A percentile compares a stretch with the other conserved stretches of the same genome.
phyloP scores from a whole-genome alignment of 2,797 vertebrate species.

The Percopsis omiscomaycus region DNA sequence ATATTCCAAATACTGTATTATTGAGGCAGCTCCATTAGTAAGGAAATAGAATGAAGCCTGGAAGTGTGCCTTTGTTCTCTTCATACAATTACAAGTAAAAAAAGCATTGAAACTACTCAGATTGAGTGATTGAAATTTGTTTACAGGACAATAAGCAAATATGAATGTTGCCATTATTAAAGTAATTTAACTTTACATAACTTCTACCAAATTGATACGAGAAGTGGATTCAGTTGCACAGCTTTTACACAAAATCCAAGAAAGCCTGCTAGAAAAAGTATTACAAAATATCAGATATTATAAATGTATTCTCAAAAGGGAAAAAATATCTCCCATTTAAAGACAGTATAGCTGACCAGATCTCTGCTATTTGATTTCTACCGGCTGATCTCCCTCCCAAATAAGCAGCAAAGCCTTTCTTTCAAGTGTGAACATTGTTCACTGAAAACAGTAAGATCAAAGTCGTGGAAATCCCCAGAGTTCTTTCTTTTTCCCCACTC shows the following conservation, averaged over 20 bases:
- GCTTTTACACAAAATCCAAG: too few relatives aligned
- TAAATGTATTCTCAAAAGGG: background rate
- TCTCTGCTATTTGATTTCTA: background rate
- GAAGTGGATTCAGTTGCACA: too few relatives aligned
- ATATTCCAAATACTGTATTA: background rate
- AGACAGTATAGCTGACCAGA: background rate
- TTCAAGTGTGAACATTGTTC: conserved; percentile 3
- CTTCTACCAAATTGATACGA: too few relatives aligned
- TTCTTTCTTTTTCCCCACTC: background rate
- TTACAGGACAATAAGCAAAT: too few relatives aligned
- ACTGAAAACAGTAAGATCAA: conserved; percentile 10
- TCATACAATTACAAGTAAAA: too few relatives aligned
- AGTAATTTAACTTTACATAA: too few relatives aligned
- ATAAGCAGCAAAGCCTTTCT: conserved; percentile 7
- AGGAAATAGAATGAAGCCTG: background rate
- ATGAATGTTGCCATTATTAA: too few relatives aligned
- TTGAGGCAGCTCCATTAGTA: background rate
- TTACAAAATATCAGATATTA: too few relatives aligned
- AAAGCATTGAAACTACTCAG: too few relatives aligned
- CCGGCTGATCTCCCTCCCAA: conserved; percentile 1
- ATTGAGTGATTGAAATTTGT: too few relatives aligned
- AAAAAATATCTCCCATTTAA: background rate
- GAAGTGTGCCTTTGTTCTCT: background rate
- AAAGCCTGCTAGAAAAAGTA: too few relatives aligned
- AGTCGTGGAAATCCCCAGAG: conserved; percentile 3